Conservation (phyloP, 2,888 invertebrate genomes). For the Stratiomys singularior region DNA sequence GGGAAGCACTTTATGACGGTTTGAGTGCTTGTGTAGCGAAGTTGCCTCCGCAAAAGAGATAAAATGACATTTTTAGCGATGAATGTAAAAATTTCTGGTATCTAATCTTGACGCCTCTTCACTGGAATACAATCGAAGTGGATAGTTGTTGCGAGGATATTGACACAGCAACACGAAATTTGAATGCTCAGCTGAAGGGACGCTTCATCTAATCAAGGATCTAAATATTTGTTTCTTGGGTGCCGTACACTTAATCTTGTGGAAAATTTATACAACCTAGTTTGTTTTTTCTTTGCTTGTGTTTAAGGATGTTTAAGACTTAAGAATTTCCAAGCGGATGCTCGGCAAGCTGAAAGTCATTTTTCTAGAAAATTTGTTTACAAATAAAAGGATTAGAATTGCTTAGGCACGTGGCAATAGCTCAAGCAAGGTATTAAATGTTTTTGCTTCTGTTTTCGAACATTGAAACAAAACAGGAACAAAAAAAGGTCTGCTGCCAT, state of each 20-base stretch:
- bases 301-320: too few species aligned
- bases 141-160: neutral
- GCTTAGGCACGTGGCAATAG: too few species aligned
- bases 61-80: neutral
- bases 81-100: neutral
- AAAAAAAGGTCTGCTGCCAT: too few species aligned
- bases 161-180: neutral
- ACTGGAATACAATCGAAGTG: neutral
- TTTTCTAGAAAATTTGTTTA: too few species aligned
- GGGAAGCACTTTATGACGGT: neutral
- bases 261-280: neutral
- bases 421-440: too few species aligned
- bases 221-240: neutral
- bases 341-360: too few species aligned
- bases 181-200: neutral
- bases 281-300: too few species aligned
- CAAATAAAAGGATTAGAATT: too few species aligned
- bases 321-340: too few species aligned
- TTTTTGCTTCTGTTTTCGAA: too few species aligned
- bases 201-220: neutral
- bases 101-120: neutral
- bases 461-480: too few species aligned
- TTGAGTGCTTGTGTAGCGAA: neutral
- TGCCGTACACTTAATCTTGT: neutral
- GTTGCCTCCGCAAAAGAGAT: neutral